Base-by-base conservation (phyloP, 1,140 invertebrate genomes). In the Drosophila hydei region DNA sequence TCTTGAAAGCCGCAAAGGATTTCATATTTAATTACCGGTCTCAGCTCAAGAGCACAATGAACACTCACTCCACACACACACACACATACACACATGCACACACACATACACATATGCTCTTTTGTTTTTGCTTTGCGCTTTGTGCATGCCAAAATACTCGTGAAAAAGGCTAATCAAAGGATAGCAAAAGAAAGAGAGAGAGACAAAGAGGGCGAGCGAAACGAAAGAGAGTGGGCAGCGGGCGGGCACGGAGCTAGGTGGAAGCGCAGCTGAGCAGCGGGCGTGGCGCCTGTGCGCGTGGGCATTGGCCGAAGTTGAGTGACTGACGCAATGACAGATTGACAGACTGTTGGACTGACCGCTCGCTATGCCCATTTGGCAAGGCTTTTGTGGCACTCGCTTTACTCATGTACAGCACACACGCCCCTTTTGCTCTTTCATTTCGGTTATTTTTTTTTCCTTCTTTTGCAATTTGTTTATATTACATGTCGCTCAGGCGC, bases 381-480 rank as follows among this genome's bases (percentile, higher is more conserved):
- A 30, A 72, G 73, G 74, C 69, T 72, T 83, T 78, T 75, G 75
- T 74, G 64, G 60, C 30, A 50, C 62, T 74, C 73, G 56, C 67
- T 77, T 79, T 50, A 45, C 69, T 79, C 23, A 14, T 79, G 67
- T 27, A 23, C 61, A 18, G 45, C 56, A 60, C 47, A 19, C 45
- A 30, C 25, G 16, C 19, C n/a, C 14, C 23, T 9, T 14, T 36
- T n/a, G 4, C 6, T 9, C 21, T n/a, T 61, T 51, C 74, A 72
- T 65, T 72, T 69, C 38, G 47, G 62, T 21, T 11, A 23, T 25
- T 14, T 56, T 63, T 43, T 62, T 67, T 75, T 65, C 48, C 9
- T 58, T 58, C 64, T 77, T 85, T 79, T 79, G 81, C 77, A 80
- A 87, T 80, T 80, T 85, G 80, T 85, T 85, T 87, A 74, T 84